Evolutionary conservation across 2,888 invertebrate species (phyloP).

Genomic region (Yponomeuta sedellus): DNA sequence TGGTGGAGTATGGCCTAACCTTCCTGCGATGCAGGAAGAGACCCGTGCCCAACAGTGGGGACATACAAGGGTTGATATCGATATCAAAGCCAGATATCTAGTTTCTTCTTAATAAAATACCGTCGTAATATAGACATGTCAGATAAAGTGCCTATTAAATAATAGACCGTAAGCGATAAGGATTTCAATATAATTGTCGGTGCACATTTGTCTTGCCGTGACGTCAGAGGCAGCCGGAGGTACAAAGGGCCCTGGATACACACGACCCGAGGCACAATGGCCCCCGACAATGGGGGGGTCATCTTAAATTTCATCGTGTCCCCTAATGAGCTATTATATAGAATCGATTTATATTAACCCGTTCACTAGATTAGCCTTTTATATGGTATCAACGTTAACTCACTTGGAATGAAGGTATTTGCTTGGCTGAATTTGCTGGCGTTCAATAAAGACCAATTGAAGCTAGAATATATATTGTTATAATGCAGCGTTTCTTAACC

Average conservation of each 20-base stretch:
- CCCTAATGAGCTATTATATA: slow-evolving; percentile 34
- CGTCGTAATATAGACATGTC: slow-evolving; percentile 10
- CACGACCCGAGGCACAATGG: slow-evolving; percentile 43
- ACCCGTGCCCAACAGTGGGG: too few species aligned
- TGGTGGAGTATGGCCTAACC: too few species aligned
- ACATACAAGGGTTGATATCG: too few species aligned
- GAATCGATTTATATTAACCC: slow-evolving; percentile 33
- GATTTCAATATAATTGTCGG: slow-evolving; percentile 56
- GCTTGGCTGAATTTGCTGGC: not conserved
- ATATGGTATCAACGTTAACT: slow-evolving; percentile 20
- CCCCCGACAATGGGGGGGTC: slow-evolving; percentile 41
- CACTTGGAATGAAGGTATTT: not conserved
- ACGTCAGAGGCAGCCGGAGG: slow-evolving; percentile 49
- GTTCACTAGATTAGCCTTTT: slow-evolving; percentile 17
- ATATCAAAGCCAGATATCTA: not conserved
- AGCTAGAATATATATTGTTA: too few species aligned
- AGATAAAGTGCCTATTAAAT: slow-evolving; percentile 25
- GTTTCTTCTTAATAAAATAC: not conserved
- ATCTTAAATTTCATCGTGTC: slow-evolving; percentile 41
- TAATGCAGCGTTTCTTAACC: too few species aligned
- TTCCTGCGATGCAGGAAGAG: too few species aligned
- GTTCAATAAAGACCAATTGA: not conserved
- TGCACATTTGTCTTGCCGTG: slow-evolving; percentile 61
- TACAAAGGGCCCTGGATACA: slow-evolving; percentile 53
- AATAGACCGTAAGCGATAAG: slow-evolving; percentile 35